These are phyloP conservation scores for Halictus ligatus DNA, from an alignment of 2,888 invertebrate species.

Conservation along the genomic window DNA sequence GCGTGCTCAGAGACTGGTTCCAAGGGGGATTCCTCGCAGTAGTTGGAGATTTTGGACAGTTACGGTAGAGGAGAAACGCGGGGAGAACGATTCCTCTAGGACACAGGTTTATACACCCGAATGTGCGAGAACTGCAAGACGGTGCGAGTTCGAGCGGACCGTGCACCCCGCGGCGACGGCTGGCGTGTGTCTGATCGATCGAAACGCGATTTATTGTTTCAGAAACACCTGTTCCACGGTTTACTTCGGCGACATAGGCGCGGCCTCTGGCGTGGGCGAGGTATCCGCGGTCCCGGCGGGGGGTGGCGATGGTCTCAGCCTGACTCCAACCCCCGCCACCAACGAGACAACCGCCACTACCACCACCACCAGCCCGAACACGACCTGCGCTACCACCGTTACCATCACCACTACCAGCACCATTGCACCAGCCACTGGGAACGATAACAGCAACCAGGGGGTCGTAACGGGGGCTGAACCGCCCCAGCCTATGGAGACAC, in stretches of 20 bases:
- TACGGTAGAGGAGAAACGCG: not conserved
- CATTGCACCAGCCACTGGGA: constrained; percentile 18
- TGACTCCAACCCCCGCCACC: constrained; percentile 68
- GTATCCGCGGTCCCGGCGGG: constrained; percentile 71
- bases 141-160: not conserved
- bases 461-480: constrained; percentile 71
- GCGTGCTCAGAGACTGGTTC: no score
- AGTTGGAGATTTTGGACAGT: no score
- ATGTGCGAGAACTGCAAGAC: not conserved
- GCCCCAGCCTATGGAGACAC: constrained; percentile 75
- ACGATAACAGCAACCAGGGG: constrained; percentile 59
- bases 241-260: constrained; percentile 79
- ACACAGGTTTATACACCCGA: not conserved
- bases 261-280: constrained; percentile 76
- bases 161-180: not conserved
- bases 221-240: constrained; percentile 79
- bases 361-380: constrained; percentile 57
- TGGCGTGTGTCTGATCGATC: not conserved
- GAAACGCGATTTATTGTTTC: constrained; percentile 35
- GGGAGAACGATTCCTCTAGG: not conserved
- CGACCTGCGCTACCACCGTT: constrained; percentile 48
- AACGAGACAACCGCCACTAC: constrained; percentile 60
- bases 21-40: no score
- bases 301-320: constrained; percentile 72
- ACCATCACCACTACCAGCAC: constrained; percentile 58